A percentile compares a stretch with the other conserved stretches of the same genome.
phyloP scores from a whole-genome alignment of 92 coral and sea anemone species.

The Plumapathes pennacea region DNA sequence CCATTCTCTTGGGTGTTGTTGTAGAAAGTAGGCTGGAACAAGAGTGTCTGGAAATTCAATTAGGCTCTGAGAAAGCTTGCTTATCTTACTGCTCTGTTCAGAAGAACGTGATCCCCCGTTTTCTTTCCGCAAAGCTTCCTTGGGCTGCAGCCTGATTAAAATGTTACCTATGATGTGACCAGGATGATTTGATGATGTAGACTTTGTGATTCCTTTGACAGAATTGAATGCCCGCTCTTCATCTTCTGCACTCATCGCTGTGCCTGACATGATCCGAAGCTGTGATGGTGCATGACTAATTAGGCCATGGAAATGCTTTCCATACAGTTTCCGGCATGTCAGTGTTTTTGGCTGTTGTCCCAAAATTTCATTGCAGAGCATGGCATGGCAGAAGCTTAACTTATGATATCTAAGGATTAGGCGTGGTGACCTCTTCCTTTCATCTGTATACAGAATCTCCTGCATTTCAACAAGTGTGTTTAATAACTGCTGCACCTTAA shows the following conservation, averaged over 20 bases:
- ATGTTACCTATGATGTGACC: constrained; percentile 44
- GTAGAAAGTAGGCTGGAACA: background rate
- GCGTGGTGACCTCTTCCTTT: constrained; percentile 11
- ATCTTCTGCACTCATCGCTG: constrained; percentile 16
- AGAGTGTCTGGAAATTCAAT: constrained; percentile 28
- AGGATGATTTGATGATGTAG: constrained; percentile 54
- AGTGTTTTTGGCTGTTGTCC: background rate
- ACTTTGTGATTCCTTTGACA: constrained; percentile 22
- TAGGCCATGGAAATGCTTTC: constrained; percentile 30
- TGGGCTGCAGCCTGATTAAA: constrained; percentile 28
- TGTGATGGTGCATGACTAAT: constrained; percentile 37
- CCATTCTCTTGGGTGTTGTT: constrained; percentile 20
- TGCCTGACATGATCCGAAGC: constrained; percentile 38
- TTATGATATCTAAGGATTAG: constrained; percentile 20
- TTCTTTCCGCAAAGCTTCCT: constrained; percentile 16
- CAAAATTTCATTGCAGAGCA: constrained; percentile 14
- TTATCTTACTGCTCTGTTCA: constrained; percentile 1
- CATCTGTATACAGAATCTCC: constrained; percentile 12
- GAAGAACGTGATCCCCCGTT: background rate
- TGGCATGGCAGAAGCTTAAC: constrained; percentile 15
- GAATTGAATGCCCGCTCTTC: constrained; percentile 23
- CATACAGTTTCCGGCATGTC: constrained; percentile 20
- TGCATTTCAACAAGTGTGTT: constrained; percentile 41
- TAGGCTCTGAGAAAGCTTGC: constrained; percentile 6
- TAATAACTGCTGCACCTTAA: constrained; percentile 15